A percentile compares a stretch with the other conserved stretches of the same genome.
Conservation (phyloP, 2,113 vertebrate species). For the Trematocara unimaculatum region DNA sequence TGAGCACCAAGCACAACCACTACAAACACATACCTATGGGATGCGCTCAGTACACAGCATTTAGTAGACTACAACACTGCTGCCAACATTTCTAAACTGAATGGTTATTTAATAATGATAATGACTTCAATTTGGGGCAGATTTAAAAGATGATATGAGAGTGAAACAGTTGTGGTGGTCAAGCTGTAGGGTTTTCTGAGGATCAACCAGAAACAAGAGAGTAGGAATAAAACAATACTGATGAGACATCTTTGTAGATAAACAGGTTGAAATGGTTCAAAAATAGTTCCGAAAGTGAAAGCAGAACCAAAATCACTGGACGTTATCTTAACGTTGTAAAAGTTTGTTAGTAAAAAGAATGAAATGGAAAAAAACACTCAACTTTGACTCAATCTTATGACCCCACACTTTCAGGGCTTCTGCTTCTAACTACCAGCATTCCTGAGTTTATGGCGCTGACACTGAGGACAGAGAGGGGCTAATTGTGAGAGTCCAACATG, state of each 20-base stretch:
- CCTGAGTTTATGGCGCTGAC: not conserved
- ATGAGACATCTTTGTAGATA: not conserved
- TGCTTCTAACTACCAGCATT: not conserved
- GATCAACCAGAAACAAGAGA: not conserved
- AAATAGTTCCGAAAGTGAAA: not conserved
- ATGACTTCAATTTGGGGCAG: not conserved
- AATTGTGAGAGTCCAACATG: not conserved
- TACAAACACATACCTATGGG: conserved; percentile 5
- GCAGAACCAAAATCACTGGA: not conserved
- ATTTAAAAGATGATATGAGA: conserved; percentile 21
- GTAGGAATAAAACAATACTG: not conserved
- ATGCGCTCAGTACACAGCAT: not conserved
- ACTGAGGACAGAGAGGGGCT: not conserved
- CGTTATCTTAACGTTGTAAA: not conserved
- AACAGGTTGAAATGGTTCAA: not conserved
- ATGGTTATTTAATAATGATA: conserved; percentile 23
- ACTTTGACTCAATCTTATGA: not conserved
- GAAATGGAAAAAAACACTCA: not conserved
- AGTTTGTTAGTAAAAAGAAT: not conserved
- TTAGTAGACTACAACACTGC: not conserved
- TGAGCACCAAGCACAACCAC: conserved; percentile 8
- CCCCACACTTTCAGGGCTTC: not conserved
- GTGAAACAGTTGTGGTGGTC: conserved; percentile 11
- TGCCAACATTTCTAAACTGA: conserved; percentile 21
- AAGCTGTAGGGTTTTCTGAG: conserved; percentile 4